These are phyloP conservation scores for Ennomos quercinarius DNA, from an alignment of 2,888 invertebrate species.

Conservation along the genomic window DNA sequence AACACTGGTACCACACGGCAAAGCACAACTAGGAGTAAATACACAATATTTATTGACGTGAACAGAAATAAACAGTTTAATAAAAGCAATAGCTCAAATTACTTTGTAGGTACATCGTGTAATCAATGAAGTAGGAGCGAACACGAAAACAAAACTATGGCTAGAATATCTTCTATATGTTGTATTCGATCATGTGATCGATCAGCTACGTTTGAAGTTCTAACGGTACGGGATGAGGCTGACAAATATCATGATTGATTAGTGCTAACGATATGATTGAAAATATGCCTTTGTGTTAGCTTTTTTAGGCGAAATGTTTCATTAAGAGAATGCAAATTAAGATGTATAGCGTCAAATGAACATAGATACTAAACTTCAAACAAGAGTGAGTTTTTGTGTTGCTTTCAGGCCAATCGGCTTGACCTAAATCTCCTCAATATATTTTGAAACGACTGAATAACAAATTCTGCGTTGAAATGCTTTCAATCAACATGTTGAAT, in stretches of 20 bases:
- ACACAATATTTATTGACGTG: neutral
- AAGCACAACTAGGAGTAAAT: no score
- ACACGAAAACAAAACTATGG: constrained; percentile 13
- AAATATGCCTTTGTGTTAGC: neutral
- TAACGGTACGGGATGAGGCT: constrained; percentile 18
- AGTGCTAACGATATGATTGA: constrained; percentile 13
- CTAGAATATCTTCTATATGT: constrained; percentile 3
- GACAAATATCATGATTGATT: constrained; percentile 23
- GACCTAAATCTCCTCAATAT: no score
- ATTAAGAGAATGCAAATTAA: no score
- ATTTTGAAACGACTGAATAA: no score
- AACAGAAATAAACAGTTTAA: neutral
- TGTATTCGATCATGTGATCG: constrained; percentile 13
- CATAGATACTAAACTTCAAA: no score
- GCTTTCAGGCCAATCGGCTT: no score
- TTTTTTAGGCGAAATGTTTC: no score
- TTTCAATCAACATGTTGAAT: no score
- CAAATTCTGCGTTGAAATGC: no score
- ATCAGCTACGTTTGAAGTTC: constrained; percentile 24
- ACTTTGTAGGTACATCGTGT: neutral
- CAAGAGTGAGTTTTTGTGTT: no score
- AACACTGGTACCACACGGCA: no score
- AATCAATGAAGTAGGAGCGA: constrained; percentile 2
- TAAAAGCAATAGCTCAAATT: neutral
- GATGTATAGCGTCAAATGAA: no score